Conservation (phyloP, 2,888 invertebrate genomes). For the Empis livida region DNA sequence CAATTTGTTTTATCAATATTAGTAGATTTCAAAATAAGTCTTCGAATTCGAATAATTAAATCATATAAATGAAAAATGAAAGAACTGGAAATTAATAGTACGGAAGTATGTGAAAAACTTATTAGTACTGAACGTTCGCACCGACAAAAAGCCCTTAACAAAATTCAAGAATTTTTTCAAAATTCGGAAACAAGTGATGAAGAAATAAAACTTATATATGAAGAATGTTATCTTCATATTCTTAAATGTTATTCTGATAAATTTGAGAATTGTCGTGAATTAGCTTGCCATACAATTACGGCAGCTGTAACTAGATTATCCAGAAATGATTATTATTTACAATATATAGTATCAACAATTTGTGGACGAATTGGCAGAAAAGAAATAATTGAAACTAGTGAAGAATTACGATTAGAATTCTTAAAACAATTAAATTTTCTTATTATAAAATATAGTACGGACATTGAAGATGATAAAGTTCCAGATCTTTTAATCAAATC, state of each 20-base stretch:
- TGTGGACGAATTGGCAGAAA: slow-evolving; percentile 63
- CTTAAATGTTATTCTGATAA: slow-evolving; percentile 32
- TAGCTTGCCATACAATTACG: slow-evolving; percentile 21
- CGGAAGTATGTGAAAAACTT: slow-evolving; percentile 17
- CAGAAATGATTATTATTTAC: slow-evolving; percentile 56
- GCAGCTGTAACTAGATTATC: slow-evolving; percentile 38
- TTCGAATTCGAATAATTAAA: no score
- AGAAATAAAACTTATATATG: slow-evolving; percentile 17
- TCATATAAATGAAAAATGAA: not conserved
- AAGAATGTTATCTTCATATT: slow-evolving; percentile 28
- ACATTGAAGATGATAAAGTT: slow-evolving; percentile 21
- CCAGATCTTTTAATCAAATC: slow-evolving; percentile 23
- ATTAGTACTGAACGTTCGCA: slow-evolving; percentile 15
- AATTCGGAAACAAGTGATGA: not conserved
- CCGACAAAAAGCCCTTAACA: slow-evolving; percentile 13
- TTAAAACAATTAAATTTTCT: slow-evolving; percentile 53
- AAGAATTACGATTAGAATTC: slow-evolving; percentile 67
- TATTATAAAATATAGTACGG: slow-evolving; percentile 42
- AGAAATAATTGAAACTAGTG: slow-evolving; percentile 55
- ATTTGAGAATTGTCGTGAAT: slow-evolving; percentile 29
- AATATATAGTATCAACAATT: slow-evolving; percentile 61
- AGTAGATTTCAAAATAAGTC: no score
- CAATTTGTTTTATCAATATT: not conserved
- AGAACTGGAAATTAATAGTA: not conserved
- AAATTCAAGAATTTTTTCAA: slow-evolving; percentile 12